Evolutionary conservation across 2,888 invertebrate species (phyloP).

Genomic region (Dexiosoma caninum): DNA sequence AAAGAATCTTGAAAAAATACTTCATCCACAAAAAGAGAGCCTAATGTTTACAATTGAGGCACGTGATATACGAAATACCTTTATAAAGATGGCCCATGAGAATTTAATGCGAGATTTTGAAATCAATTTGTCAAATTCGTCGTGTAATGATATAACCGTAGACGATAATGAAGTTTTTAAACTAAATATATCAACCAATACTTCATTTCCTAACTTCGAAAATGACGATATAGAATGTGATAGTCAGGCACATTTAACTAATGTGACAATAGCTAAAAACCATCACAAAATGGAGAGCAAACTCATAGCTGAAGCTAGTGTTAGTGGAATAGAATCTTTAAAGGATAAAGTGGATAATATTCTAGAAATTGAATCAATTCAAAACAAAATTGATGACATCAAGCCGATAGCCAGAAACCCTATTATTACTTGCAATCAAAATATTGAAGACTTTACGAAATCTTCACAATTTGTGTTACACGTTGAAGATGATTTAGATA

Average conservation of each 20-base stretch:
- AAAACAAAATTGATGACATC: background rate
- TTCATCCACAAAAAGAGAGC: conserved; percentile 72
- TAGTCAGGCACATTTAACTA: background rate
- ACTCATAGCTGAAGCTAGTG: background rate
- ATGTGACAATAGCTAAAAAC: background rate
- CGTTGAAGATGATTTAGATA: conserved; percentile 1
- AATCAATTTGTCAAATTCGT: background rate
- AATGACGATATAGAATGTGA: background rate
- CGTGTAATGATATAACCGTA: background rate
- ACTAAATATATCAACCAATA: background rate
- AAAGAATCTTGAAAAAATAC: conserved; percentile 67
- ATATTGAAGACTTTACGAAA: background rate
- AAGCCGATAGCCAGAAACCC: background rate
- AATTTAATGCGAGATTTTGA: conserved; percentile 24
- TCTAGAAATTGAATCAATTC: background rate
- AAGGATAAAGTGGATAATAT: conserved; percentile 15
- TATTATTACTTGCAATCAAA: background rate
- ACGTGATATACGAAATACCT: conserved; percentile 67
- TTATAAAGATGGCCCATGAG: conserved; percentile 60
- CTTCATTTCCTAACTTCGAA: background rate
- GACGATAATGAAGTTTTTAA: background rate
- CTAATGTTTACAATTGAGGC: conserved; percentile 68
- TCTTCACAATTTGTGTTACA: background rate
- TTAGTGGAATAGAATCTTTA: background rate
- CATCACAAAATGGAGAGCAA: background rate